Conservation (phyloP, 2,797 vertebrate genomes). For the Siniperca obscura region DNA sequence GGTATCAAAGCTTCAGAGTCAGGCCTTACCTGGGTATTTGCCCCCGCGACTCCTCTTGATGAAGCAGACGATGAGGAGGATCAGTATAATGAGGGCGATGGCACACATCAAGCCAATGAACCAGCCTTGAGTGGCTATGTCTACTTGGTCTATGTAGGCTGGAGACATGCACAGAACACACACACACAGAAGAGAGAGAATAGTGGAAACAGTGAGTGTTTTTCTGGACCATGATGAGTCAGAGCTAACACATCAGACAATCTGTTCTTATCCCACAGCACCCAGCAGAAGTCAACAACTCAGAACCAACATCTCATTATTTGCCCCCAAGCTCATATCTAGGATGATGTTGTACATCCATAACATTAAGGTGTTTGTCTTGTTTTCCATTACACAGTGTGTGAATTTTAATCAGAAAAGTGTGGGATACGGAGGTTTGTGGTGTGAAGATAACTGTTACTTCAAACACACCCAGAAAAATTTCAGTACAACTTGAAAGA, state of each 20-base stretch:
- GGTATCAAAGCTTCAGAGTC: neutral
- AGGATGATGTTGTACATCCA: neutral
- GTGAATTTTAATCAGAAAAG: conserved; percentile 1
- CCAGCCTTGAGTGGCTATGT: conserved; percentile 99
- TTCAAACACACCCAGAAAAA: neutral
- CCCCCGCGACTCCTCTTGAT: conserved; percentile 98
- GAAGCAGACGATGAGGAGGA: conserved; percentile 97
- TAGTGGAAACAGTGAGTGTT: conserved; percentile 22
- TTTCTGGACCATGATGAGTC: conserved; percentile 8
- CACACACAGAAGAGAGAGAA: conserved; percentile 31
- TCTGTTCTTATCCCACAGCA: conserved; percentile 2
- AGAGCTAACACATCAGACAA: conserved; percentile 5
- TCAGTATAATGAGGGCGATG: conserved; percentile 96
- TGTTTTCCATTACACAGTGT: conserved; percentile 13
- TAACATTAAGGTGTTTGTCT: conserved; percentile 9
- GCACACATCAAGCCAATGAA: conserved; percentile 99
- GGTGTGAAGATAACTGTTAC: neutral
- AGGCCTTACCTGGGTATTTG: conserved; percentile 92
- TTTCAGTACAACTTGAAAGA: neutral
- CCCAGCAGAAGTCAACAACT: conserved; percentile 20
- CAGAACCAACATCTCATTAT: conserved; percentile 28
- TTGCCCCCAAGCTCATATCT: neutral
- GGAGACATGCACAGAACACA: conserved; percentile 37
- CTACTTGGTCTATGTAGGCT: conserved; percentile 95
- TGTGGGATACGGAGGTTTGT: neutral